These are phyloP conservation scores for Centruroides sculpturatus DNA, from an alignment of 1,140 invertebrate species.

Conservation along the genomic window DNA sequence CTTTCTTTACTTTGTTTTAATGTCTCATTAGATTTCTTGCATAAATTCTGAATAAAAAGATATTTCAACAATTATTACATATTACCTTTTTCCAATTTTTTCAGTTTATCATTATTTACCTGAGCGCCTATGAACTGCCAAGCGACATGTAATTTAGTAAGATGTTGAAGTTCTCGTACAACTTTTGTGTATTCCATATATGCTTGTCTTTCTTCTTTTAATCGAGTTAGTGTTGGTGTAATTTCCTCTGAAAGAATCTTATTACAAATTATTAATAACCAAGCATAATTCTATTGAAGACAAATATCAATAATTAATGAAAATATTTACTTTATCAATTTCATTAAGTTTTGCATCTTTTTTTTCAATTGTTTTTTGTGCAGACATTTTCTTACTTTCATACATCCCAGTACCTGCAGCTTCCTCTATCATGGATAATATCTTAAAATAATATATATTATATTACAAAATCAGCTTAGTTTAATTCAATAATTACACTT, in stretches of 20 bases:
- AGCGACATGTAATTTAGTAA: conserved; percentile 57
- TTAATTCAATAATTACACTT: too few relatives aligned
- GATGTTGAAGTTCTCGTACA: conserved; percentile 64
- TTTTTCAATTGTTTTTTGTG: conserved; percentile 78
- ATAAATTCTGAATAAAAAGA: conserved; percentile 25
- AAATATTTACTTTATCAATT: conserved; percentile 53
- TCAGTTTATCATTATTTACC: conserved; percentile 23
- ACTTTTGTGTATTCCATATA: conserved; percentile 79
- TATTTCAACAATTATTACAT: background rate
- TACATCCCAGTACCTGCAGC: conserved; percentile 97
- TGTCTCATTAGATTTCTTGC: conserved; percentile 37
- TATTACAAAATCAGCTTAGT: background rate
- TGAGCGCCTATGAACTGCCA: conserved; percentile 49
- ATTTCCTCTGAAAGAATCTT: conserved; percentile 51
- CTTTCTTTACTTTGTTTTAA: conserved; percentile 20
- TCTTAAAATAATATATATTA: conserved; percentile 36
- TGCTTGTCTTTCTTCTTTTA: conserved; percentile 67
- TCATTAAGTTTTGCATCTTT: conserved; percentile 84
- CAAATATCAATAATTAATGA: background rate
- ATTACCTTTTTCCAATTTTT: background rate
- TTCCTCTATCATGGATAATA: conserved; percentile 97
- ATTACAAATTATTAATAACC: too few relatives aligned
- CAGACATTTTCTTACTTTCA: conserved; percentile 79
- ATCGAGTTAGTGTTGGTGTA: conserved; percentile 65
- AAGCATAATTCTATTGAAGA: too few relatives aligned